A percentile compares a stretch with the other conserved stretches of the same genome.
Evolutionary conservation across 2,113 vertebrate genomes (phyloP).

Genomic region (Hydrolagus affinis): DNA sequence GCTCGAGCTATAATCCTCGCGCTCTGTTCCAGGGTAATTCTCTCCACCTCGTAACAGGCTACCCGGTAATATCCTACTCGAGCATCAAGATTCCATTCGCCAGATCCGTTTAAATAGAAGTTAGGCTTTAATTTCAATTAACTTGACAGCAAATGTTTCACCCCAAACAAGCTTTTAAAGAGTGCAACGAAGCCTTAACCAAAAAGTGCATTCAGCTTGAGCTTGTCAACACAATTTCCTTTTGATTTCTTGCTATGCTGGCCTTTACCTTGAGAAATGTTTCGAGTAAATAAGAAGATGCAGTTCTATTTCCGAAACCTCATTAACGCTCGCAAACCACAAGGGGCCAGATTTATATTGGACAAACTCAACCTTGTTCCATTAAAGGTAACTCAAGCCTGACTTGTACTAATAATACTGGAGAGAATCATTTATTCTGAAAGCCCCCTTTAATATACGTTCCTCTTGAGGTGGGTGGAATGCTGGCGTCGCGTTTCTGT

Average conservation of each 20-base stretch:
- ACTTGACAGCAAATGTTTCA: neutral
- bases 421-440: neutral
- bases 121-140: conserved; percentile 3
- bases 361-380: conserved; percentile 1
- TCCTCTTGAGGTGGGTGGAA: no score
- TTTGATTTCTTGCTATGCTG: conserved; percentile 8
- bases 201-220: neutral
- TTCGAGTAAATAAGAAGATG: neutral
- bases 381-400: conserved; percentile 19
- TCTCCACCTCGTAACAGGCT: no score
- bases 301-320: neutral
- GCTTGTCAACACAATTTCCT: conserved; percentile 4
- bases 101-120: neutral
- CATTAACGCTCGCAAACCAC: neutral
- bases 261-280: neutral
- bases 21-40: neutral
- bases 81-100: neutral
- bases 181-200: neutral
- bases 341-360: conserved; percentile 1
- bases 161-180: conserved; percentile 8
- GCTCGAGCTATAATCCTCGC: neutral
- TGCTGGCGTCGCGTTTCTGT: neutral
- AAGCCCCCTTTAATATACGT: neutral
- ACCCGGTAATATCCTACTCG: neutral
- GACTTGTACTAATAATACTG: neutral